These are phyloP conservation scores for Solenopsis invicta DNA, from an alignment of 1,140 invertebrate genomes.

Conservation along the genomic window DNA sequence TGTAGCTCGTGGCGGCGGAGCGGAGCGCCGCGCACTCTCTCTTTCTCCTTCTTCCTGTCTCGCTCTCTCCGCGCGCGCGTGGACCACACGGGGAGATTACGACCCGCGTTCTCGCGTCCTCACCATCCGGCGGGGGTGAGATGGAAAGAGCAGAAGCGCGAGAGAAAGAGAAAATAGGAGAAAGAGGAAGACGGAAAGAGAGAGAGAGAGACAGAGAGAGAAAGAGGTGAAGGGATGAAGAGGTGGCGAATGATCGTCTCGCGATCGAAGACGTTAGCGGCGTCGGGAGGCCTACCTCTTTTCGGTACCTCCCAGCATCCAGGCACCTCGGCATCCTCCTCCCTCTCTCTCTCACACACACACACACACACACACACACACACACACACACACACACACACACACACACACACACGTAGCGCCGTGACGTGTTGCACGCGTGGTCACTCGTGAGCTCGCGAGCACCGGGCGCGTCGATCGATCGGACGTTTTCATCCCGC, in stretches of 20 bases:
- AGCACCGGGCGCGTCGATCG: constrained; percentile 24
- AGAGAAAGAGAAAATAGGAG: background rate
- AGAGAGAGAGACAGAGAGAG: background rate
- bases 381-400: too few relatives aligned
- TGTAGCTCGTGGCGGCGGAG: constrained; percentile 12
- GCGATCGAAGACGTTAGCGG: constrained; percentile 29
- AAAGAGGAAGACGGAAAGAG: background rate
- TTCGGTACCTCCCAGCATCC: constrained; percentile 1
- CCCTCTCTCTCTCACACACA: background rate
- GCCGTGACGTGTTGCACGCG: constrained; percentile 21
- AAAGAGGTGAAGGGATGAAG: background rate
- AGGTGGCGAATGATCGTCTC: constrained; percentile 22
- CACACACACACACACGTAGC: background rate
- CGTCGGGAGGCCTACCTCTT: background rate
- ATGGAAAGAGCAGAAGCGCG: background rate
- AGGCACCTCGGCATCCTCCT: background rate
- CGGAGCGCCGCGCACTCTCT: constrained; percentile 20
- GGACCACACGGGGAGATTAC: constrained; percentile 55
- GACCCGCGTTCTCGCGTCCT: constrained; percentile 43
- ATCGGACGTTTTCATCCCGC: constrained; percentile 21
- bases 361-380: too few relatives aligned
- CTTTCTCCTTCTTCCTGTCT: background rate
- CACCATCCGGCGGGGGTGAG: constrained; percentile 12
- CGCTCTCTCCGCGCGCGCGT: constrained; percentile 39
- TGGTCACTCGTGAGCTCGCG: constrained; percentile 23